Evolutionary conservation across 2,797 vertebrate species (phyloP).

Genomic region (Dendrocincla tyrannina): DNA sequence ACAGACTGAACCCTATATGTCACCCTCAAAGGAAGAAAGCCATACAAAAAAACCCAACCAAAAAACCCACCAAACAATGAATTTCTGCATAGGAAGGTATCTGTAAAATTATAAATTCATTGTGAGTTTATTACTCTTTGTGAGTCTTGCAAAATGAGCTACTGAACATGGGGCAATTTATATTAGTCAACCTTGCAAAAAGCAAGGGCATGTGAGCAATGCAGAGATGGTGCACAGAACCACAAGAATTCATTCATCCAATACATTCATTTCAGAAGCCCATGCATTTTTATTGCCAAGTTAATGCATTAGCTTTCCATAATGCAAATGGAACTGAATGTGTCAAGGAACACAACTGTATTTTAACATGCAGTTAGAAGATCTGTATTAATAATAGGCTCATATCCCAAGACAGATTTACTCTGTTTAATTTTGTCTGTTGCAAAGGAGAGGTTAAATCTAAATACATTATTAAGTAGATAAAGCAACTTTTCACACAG

Average conservation of each 20-base stretch:
- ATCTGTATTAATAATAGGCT: background rate
- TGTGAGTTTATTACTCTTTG: background rate
- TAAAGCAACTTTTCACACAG: background rate
- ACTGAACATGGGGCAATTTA: background rate
- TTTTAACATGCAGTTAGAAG: conserved; percentile 27
- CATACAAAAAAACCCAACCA: background rate
- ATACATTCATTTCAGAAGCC: background rate
- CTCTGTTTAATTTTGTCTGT: conserved; percentile 24
- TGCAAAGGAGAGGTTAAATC: conserved; percentile 31
- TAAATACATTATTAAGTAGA: conserved; percentile 19
- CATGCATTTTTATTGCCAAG: conserved; percentile 8
- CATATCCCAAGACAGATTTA: conserved; percentile 35
- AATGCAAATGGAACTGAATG: background rate
- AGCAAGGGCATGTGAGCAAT: background rate
- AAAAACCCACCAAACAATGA: background rate
- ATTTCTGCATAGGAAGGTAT: background rate
- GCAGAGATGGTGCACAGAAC: background rate
- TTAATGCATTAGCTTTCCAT: background rate
- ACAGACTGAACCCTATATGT: background rate
- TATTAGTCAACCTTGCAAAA: background rate
- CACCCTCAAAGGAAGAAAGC: background rate
- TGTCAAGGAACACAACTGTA: background rate
- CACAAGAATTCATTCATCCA: background rate
- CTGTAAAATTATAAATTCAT: background rate
- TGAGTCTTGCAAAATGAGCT: background rate